phyloP scores from a whole-genome alignment of 2,797 vertebrate species.

The Scolopax rusticola region DNA sequence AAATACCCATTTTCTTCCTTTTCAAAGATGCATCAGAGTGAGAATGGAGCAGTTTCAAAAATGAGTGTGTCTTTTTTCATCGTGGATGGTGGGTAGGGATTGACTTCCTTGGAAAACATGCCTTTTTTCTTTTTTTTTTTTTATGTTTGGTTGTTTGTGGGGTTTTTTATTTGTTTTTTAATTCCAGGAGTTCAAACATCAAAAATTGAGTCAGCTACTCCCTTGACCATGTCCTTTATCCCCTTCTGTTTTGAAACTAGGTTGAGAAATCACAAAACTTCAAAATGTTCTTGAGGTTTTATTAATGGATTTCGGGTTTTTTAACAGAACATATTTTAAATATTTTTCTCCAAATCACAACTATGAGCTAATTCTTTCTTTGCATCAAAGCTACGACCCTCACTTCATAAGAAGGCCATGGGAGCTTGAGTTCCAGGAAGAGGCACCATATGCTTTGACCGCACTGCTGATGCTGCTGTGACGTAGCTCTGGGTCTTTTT shows the following conservation, averaged over 20 bases:
- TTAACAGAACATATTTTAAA: not conserved
- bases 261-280: not conserved
- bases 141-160: no score
- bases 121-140: not conserved
- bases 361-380: not conserved
- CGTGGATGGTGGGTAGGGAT: not conserved
- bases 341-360: not conserved
- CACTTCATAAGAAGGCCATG: fast-evolving
- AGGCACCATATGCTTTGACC: fast-evolving
- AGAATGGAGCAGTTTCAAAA: not conserved
- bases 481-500: not conserved
- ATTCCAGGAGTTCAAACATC: not conserved
- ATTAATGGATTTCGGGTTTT: not conserved
- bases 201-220: not conserved
- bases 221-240: not conserved
- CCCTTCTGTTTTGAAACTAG: not conserved
- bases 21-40: not conserved
- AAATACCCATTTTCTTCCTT: not conserved
- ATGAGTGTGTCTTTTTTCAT: fast-evolving
- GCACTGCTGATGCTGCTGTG: fast-evolving
- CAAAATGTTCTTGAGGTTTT: not conserved
- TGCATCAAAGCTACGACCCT: not conserved
- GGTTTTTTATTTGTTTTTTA: not conserved
- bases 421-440: not conserved
- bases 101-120: not conserved